Evolutionary conservation across 2,797 vertebrate genomes (phyloP).

Genomic region (Lithobates pipiens): DNA sequence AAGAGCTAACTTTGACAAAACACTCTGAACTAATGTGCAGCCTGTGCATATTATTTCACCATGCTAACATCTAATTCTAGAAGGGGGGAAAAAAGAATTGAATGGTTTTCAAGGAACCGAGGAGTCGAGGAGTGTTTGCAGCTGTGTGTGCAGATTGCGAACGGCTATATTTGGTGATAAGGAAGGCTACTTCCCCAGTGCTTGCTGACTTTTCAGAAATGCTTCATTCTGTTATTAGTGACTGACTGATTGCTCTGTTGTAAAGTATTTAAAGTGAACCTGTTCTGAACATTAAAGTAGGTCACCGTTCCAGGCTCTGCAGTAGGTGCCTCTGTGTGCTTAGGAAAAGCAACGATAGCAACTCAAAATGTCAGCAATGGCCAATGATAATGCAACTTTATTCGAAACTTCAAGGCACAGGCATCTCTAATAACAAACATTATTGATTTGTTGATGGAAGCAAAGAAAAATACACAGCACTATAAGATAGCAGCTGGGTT

Average conservation of each 20-base stretch:
- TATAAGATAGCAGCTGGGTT: no score
- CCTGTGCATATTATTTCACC: slow-evolving; percentile 18
- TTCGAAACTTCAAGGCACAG: no score
- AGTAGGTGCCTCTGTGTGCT: no score
- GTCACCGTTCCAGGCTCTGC: no score
- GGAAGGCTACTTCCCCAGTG: slow-evolving; percentile 24
- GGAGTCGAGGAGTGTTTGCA: slow-evolving; percentile 42
- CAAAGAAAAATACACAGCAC: no score
- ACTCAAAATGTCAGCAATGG: no score
- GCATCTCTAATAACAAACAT: no score
- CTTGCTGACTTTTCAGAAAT: slow-evolving; percentile 41
- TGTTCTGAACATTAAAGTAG: no score
- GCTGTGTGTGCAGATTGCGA: slow-evolving; percentile 48
- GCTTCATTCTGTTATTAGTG: not conserved
- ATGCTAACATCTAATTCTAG: slow-evolving; percentile 11
- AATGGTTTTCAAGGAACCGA: slow-evolving; percentile 31
- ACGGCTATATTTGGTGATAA: slow-evolving; percentile 47
- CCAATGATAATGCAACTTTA: no score
- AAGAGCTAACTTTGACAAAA: slow-evolving; percentile 1
- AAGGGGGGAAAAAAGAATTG: slow-evolving; percentile 15
- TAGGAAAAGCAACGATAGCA: no score
- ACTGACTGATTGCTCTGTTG: not conserved
- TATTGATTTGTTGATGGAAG: no score
- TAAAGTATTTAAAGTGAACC: slow-evolving; percentile 12
- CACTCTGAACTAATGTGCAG: slow-evolving; percentile 2